Evolutionary conservation across 2,797 vertebrate species (phyloP).

Genomic region (Cyclura pinguis): DNA sequence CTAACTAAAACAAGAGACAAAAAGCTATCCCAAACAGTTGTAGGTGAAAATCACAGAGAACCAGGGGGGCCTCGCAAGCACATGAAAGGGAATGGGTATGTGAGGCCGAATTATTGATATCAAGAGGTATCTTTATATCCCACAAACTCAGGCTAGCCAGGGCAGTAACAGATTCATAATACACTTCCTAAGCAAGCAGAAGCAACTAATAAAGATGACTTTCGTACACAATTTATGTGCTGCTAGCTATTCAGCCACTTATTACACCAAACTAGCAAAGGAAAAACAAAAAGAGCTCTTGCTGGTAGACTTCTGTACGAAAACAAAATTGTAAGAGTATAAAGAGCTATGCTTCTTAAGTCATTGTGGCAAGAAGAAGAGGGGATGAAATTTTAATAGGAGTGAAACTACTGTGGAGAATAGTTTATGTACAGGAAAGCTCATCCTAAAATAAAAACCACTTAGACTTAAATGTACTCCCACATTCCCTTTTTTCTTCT

Average conservation of each 20-base stretch:
- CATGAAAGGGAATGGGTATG: too few species aligned
- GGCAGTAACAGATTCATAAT: too few species aligned
- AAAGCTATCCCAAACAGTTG: not conserved
- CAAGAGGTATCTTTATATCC: too few species aligned
- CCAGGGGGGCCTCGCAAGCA: too few species aligned
- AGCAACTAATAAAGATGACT: constrained; percentile 69
- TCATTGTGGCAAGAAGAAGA: not conserved
- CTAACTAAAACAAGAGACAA: not conserved
- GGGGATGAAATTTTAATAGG: not conserved
- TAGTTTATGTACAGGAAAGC: too few species aligned
- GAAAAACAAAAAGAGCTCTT: constrained; percentile 13
- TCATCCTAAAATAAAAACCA: too few species aligned
- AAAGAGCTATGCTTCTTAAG: constrained; percentile 15
- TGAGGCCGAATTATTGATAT: too few species aligned
- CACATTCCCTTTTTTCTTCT: too few species aligned
- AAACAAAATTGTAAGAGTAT: not conserved
- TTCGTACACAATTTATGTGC: constrained; percentile 59
- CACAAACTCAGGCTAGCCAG: too few species aligned
- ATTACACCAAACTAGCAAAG: constrained; percentile 7
- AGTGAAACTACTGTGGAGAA: not conserved
- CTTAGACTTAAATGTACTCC: too few species aligned
- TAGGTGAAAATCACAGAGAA: not conserved
- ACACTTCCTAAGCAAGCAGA: constrained; percentile 62
- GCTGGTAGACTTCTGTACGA: not conserved
- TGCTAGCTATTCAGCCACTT: constrained; percentile 56